phyloP scores from a whole-genome alignment of 1,140 invertebrate species.

The Drosophila leontia region DNA sequence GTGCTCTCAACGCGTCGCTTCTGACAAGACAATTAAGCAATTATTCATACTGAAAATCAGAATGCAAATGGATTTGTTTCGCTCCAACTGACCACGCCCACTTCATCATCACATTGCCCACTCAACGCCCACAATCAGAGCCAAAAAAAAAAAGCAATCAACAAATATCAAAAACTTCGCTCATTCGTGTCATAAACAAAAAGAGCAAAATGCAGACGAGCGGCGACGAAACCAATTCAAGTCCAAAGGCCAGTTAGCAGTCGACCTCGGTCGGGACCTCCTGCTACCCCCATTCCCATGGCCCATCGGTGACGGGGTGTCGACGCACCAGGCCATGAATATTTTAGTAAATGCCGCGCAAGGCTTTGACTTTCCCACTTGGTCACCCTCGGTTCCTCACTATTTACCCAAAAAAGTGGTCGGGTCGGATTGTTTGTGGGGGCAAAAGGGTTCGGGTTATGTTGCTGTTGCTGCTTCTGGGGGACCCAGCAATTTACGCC shows the following conservation, averaged over 20 bases:
- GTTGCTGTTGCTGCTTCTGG: conserved; percentile 19
- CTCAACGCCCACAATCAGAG: conserved; percentile 55
- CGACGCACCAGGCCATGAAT: conserved; percentile 77
- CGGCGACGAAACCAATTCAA: conserved; percentile 38
- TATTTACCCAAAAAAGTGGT: conserved; percentile 48
- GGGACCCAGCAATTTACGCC: conserved; percentile 69
- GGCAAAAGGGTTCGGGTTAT: conserved; percentile 36
- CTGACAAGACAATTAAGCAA: conserved; percentile 39
- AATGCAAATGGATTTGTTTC: conserved; percentile 53
- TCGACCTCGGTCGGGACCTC: conserved; percentile 19
- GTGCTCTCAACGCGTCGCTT: conserved; percentile 2
- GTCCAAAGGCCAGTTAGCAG: conserved; percentile 64
- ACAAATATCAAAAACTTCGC: conserved; percentile 79
- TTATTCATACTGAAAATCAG: conserved; percentile 40
- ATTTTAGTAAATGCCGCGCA: conserved; percentile 78
- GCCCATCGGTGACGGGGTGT: conserved; percentile 43
- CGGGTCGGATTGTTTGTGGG: conserved; percentile 3
- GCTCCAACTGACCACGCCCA: conserved; percentile 32
- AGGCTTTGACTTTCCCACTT: conserved; percentile 75
- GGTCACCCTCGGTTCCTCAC: conserved; percentile 60
- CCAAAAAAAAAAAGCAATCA: conserved; percentile 66
- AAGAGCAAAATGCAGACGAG: conserved; percentile 45
- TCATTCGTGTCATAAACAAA: conserved; percentile 73
- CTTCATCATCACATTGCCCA: conserved; percentile 27
- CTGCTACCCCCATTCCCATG: background rate